Evolutionary conservation across 2,888 invertebrate species (phyloP), one percentile per base, ranked within the genome.

Genomic region (Dynastes maya): DNA sequence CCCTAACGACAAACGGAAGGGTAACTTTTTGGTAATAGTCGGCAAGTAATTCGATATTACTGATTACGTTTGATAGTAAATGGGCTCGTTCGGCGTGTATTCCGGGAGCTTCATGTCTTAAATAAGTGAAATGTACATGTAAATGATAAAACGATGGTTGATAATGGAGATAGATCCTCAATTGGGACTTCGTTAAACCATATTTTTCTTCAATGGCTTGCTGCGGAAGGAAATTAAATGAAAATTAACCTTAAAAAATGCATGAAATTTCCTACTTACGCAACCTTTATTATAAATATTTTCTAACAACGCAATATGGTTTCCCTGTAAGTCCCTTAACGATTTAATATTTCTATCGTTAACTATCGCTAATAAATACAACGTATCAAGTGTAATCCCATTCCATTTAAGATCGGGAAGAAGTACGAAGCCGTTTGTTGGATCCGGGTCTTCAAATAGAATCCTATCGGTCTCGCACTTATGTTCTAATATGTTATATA

Each of bases 361-460:
- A 0, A 94, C 91, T 78, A 99, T 93, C 0, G 96, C 98, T 76
- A 97, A 89, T 6, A 97, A 89, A 87, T 99, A 97, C 13, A 99
- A 89, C 0, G 95, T 94, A 85, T 96, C 95, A 22, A 93, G 82
- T 80, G 90, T 90, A 64, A 92, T 88, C 13, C 96, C 96, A 89
- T 98, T 96, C 99, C 99, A 99, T 89, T 99, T 99, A 78, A 98
- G 90, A 89, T 99, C 99, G 0, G 97, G 98, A 0, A 98, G 85
- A 13, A 99, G 88, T 13, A 99, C 90, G 87, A 98, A 99, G 0
- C 98, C 98, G 80, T 89, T 93, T 64, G 92, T 91, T 1, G 94
- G 92, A 86, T 96, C 94, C 4, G 91, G 84, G 88, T 97, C 96
- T 87, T 96, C 95, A 87, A 93, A 95, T 5, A 98, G 91, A 68